Evolutionary conservation across 92 coral and sea anemone genomes (phyloP).

Genomic region (Porites lobata): DNA sequence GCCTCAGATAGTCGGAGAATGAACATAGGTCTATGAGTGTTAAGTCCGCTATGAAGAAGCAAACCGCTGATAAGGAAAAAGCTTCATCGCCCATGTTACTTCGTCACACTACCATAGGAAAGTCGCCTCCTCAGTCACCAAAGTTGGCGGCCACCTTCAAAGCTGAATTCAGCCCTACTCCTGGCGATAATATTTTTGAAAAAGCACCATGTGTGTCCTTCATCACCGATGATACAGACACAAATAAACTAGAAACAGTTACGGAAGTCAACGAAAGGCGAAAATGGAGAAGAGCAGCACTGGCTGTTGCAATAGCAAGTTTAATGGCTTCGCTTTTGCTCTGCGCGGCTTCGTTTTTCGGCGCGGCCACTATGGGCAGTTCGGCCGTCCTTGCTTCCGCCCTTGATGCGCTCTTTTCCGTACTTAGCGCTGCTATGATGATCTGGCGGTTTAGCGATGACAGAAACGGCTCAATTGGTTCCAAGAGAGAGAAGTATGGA

Average conservation of each 20-base stretch:
- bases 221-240: background rate
- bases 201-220: slow-evolving; percentile 26
- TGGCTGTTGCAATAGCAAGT: slow-evolving; percentile 23
- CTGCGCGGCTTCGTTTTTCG: slow-evolving; percentile 7
- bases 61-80: background rate
- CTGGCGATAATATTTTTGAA: slow-evolving; percentile 1
- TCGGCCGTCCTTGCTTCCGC: slow-evolving; percentile 32
- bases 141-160: slow-evolving; percentile 31
- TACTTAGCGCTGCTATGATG: slow-evolving; percentile 14
- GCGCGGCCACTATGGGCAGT: slow-evolving; percentile 11
- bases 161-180: slow-evolving; percentile 36
- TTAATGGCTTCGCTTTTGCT: slow-evolving; percentile 11
- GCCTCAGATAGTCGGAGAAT: background rate
- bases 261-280: background rate
- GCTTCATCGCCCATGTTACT: background rate
- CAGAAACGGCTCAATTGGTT: background rate
- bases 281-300: slow-evolving; percentile 30
- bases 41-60: background rate
- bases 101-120: background rate
- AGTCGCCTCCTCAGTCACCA: background rate
- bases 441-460: slow-evolving; percentile 24
- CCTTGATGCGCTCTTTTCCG: slow-evolving; percentile 12
- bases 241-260: background rate
- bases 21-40: too few relatives aligned
- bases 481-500: slow-evolving; percentile 16